Evolutionary conservation across 2,888 invertebrate genomes (phyloP), one percentile per base, ranked within the genome.

Genomic region (Drosophila rubida): DNA sequence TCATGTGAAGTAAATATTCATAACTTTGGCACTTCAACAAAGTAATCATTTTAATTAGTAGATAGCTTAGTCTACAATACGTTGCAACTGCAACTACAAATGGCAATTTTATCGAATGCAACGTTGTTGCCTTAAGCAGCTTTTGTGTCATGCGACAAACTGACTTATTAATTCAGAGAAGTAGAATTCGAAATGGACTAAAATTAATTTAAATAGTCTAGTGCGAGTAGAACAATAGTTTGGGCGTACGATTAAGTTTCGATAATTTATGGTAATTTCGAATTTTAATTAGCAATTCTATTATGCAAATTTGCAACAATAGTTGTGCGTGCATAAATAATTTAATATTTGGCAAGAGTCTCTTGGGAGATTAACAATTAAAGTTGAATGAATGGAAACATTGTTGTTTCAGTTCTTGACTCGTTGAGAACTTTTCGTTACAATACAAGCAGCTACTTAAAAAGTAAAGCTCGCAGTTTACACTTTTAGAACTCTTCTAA

Each of bases 291-390:
- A 27, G 7, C n/a, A 60, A 45, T 37, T 53, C 25, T 14, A 53
- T 45, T 45, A 53, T 44, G 44, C 53, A 53, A 53, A 45, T 44
- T 16, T 44, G 4, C 9, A 22, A 16, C 35, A 53, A 44, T 25
- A 37, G 27, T 35, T 14, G 8, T 19, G 19, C 9, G 32, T 55
- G 32, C 13, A 73, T 58, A 51, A 57, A 46, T 64, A 55, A 71
- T 50, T 25, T 4, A 25, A 27, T 53, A 23, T 37, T 53, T 37
- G 19, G 5, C 48, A 9, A 9, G 9, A 30, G 7, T 32, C 48
- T 32, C 32, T 9, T 9, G 49, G 13, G 32, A 49, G 13, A 37
- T 13, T 2, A 37, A 13, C 7, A 37, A 37, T 37, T 37, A 14
- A 13, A 14, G 35, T 6, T 35, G 13, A 35, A 35, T 35, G 35